phyloP scores from a whole-genome alignment of 2,113 vertebrate genomes.

The Tyrannus savana region DNA sequence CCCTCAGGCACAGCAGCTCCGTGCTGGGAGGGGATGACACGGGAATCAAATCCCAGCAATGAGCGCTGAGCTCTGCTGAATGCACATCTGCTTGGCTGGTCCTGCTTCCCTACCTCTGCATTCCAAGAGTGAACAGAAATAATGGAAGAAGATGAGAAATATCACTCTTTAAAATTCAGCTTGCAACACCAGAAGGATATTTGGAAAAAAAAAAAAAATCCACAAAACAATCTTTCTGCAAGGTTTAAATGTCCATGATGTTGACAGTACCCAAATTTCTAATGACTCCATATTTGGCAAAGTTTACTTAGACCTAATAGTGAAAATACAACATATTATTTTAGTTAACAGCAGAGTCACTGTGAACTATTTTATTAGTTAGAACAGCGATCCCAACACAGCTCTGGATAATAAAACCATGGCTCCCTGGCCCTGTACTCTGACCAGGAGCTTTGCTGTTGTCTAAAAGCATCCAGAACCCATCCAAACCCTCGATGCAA shows the following conservation, averaged over 20 bases:
- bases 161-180: not conserved
- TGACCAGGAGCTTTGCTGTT: not conserved
- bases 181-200: not conserved
- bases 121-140: not conserved
- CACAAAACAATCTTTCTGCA: not conserved
- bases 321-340: not conserved
- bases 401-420: not conserved
- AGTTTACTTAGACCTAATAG: not conserved
- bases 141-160: not conserved
- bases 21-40: not conserved
- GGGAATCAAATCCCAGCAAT: not conserved
- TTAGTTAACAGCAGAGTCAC: not conserved
- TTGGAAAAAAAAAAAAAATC: not conserved
- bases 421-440: not conserved
- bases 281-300: not conserved
- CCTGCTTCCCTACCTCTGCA: not conserved
- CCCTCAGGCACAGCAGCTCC: not conserved
- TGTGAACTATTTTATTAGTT: not conserved
- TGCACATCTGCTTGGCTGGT: not conserved
- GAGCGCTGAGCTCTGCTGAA: not conserved
- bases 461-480: not conserved
- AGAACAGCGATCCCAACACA: not conserved
- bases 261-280: not conserved
- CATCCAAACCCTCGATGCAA: not conserved
- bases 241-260: not conserved